Conservation (phyloP, 2,888 invertebrate species). For the Cantharis flavilabris region DNA sequence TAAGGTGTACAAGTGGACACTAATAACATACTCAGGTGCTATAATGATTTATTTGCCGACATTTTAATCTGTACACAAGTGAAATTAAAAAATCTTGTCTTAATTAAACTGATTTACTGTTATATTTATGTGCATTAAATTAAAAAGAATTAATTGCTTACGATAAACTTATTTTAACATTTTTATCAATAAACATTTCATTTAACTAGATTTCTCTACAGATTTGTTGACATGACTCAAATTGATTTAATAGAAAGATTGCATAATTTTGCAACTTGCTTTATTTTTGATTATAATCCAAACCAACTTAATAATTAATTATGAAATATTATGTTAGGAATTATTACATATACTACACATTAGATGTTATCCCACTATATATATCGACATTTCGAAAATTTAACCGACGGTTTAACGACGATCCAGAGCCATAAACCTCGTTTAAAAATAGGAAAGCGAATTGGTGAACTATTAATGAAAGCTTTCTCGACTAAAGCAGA, state of each 20-base stretch:
- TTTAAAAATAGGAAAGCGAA: background rate
- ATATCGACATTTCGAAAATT: background rate
- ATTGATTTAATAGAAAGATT: background rate
- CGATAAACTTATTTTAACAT: background rate
- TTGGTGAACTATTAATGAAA: background rate
- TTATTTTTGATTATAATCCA: background rate
- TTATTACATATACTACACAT: too few relatives aligned
- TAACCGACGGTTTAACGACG: too few relatives aligned
- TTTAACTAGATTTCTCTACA: background rate
- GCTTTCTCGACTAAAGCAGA: background rate
- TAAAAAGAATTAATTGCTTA: background rate
- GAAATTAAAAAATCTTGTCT: slow-evolving; percentile 19
- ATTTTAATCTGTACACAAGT: slow-evolving; percentile 24
- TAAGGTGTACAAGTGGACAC: slow-evolving; percentile 35
- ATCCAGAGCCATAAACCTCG: too few relatives aligned
- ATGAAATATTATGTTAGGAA: too few relatives aligned
- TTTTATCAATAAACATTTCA: background rate
- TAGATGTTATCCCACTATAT: background rate
- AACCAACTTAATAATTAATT: background rate
- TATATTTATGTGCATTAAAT: slow-evolving; percentile 6
- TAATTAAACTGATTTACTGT: slow-evolving; percentile 30
- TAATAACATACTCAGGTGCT: slow-evolving; percentile 43
- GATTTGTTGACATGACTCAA: background rate
- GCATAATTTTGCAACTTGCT: background rate
- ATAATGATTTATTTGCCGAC: slow-evolving; percentile 40